Percentiles rank a stretch among this genome's conserved stretches.
Conservation (phyloP, 2,888 invertebrate species). For the Lymantria dispar region DNA sequence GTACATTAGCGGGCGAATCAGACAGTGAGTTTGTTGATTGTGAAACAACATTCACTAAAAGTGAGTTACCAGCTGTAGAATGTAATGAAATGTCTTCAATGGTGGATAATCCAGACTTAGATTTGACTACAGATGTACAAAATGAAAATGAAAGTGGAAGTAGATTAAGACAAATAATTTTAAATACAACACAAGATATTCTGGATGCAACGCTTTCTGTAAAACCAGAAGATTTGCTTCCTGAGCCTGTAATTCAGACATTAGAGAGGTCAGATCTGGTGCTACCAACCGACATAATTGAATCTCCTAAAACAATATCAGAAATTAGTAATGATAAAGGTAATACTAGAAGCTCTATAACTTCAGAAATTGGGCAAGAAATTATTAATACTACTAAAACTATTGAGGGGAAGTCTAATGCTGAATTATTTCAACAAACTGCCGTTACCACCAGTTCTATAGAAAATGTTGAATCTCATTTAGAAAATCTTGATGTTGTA, state of each 20-base stretch:
- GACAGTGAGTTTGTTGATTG: constrained; percentile 73
- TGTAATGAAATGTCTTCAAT: constrained; percentile 13
- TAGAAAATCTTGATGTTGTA: too few relatives aligned
- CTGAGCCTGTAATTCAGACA: constrained; percentile 6
- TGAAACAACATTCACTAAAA: constrained; percentile 67
- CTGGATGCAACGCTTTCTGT: constrained; percentile 33
- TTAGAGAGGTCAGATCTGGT: too few relatives aligned
- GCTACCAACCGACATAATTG: too few relatives aligned
- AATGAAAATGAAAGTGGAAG: constrained; percentile 19
- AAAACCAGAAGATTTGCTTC: constrained; percentile 28
- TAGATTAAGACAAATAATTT: constrained; percentile 26
- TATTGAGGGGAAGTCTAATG: too few relatives aligned
- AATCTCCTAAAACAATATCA: too few relatives aligned
- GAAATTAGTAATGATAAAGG: too few relatives aligned
- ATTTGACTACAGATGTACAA: constrained; percentile 14
- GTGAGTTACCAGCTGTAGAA: constrained; percentile 30
- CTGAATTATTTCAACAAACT: too few relatives aligned
- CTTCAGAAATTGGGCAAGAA: too few relatives aligned
- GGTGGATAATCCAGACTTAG: constrained; percentile 10
- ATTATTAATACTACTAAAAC: too few relatives aligned
- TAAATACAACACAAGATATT: constrained; percentile 34
- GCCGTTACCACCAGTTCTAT: too few relatives aligned
- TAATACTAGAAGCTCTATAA: too few relatives aligned
- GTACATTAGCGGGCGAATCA: constrained; percentile 45
- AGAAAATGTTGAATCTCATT: too few relatives aligned